Evolutionary conservation across 2,113 vertebrate genomes (phyloP), one percentile per base, ranked within the genome.

Genomic region (Ageneiosus marmoratus): DNA sequence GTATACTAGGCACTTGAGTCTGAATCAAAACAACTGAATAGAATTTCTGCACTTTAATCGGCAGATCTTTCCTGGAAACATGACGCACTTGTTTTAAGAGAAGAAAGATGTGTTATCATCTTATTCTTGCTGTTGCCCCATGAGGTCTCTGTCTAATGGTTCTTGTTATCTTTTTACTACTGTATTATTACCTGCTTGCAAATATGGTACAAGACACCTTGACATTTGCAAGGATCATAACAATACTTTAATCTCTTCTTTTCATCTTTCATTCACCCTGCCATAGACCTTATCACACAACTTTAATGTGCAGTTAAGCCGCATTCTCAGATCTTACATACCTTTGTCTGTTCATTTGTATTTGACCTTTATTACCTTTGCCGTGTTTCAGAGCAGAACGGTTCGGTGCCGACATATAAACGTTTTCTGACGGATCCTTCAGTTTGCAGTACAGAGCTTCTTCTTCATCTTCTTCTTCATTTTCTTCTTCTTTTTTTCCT

Each of bases 381-480:
- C 22, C 24, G n/a, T 51, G 9, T 46, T 72, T 72, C 5, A 11
- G 0, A 20, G 46, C 20, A 48, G 72, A 74, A 74, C 27, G n/a
- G 37, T 37, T 5, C 48, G 10, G 11, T 1, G 72, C 16, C 20
- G 72, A 1, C 72, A 75, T 75, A 75, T 75, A 75, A 53, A 75
- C 27, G 22, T 75, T 53, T 32, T 75, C 72, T 51, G 48, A 32
- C 29, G 46, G n/a, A 12, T 51, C 29, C 0, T 75, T 32, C 16
- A 75, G 72, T 53, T 75, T 75, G 72, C 72, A 51, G 72, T 75
- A 75, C 27, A 75, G 4, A 48, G 13, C 34, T n/a, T 10, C 6
- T n/a, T n/a, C 69, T 15, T 72, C 46, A 11, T 16, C 24, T 48
- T 72, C 41, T 8, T 72, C 46, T 0, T 70, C 22, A 2, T 29